These are phyloP conservation scores for Temnothorax unifasciatus DNA, from an alignment of 2,888 invertebrate genomes.

Conservation along the genomic window DNA sequence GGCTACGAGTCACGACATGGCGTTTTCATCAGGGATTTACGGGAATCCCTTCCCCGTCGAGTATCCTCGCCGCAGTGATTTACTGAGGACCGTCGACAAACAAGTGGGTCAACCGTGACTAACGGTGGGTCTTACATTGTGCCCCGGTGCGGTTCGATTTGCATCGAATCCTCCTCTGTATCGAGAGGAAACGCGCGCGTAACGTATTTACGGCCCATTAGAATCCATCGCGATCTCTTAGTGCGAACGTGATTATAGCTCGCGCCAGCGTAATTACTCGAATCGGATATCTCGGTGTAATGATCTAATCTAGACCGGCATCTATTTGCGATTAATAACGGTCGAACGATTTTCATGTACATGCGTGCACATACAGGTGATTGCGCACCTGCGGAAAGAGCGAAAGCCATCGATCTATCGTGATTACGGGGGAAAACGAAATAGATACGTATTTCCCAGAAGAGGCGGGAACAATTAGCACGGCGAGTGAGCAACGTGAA, in stretches of 20 bases:
- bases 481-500: slow-evolving; percentile 40
- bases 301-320: slow-evolving; percentile 27
- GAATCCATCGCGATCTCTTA: slow-evolving; percentile 45
- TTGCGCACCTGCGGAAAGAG: slow-evolving; percentile 12
- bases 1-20: slow-evolving; percentile 73
- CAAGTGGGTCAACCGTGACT: slow-evolving; percentile 76
- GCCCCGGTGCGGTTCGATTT: slow-evolving; percentile 58
- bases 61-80: slow-evolving; percentile 67
- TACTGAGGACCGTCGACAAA: slow-evolving; percentile 69
- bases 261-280: slow-evolving; percentile 11
- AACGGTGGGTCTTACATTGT: slow-evolving; percentile 63
- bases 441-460: slow-evolving; percentile 13
- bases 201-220: slow-evolving; percentile 32
- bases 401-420: background rate
- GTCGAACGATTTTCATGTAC: slow-evolving; percentile 5
- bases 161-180: slow-evolving; percentile 52
- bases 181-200: slow-evolving; percentile 36
- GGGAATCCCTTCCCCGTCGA: slow-evolving; percentile 68
- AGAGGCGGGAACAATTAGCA: slow-evolving; percentile 46
- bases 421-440: background rate
- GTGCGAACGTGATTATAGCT: slow-evolving; percentile 27
- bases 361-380: background rate
- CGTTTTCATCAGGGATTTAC: slow-evolving; percentile 75
- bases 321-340: slow-evolving; percentile 45
- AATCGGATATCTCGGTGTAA: slow-evolving; percentile 24